Evolutionary conservation across 2,797 vertebrate genomes (phyloP), one percentile per base, ranked within the genome.

Genomic region (Buphagus erythrorhynchus): DNA sequence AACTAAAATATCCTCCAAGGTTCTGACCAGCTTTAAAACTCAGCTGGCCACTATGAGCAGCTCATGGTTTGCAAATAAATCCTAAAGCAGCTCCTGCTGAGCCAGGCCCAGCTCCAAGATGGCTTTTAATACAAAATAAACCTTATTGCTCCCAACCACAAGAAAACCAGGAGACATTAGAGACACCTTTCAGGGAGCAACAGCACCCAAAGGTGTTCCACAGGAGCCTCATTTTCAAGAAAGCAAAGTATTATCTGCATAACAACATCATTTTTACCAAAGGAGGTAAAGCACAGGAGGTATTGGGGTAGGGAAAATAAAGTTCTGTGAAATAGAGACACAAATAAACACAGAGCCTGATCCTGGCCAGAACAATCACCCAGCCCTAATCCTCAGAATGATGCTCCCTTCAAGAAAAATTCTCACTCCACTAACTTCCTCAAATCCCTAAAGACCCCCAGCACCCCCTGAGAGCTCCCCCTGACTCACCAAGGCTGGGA

Each of bases 401-500:
- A 42, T 1, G 1, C 8, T 22, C 17, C n/a, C 51, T 49, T 20
- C 26, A 9, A 28, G 18, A 13, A 49, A 20, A 75, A 69, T 0
- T 6, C 52, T 22, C 7, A 17, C 4, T 13, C 28, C 28, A 24
- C 5, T 42, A 2, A 6, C 9, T 19, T 21, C 42, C 14, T 4
- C 25, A 59, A 7, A 1, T 3, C 31, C 45, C 54, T 2, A 12
- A 29, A 52, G 36, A 11, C 10, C 9, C 1, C 42, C 17, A 66
- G 10, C 13, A 35, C 14, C 15, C 4, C 26, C 17, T 3, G 1
- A 15, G 36, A 36, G 25, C 5, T 4, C 1, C 8, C 33, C 48
- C 5, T 1, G 0, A 42, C 40, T 48, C 69, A 67, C 40, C 62
- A 6, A 6, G 5, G 21, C 7, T 6, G 6, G 26, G 5, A 6